Conservation (phyloP, 2,888 invertebrate species). For the Zelleria hepariella region DNA sequence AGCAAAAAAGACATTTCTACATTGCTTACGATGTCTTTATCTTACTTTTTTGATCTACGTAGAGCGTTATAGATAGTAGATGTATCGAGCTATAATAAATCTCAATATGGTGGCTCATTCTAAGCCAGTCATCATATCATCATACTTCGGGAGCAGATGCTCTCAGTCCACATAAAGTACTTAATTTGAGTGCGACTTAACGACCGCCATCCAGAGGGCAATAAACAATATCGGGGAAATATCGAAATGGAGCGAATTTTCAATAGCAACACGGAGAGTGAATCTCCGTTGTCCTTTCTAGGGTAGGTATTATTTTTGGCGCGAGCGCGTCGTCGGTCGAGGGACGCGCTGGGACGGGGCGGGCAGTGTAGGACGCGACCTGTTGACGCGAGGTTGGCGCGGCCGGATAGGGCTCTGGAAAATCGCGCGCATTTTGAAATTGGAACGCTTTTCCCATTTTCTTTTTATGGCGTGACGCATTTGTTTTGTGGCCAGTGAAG, state of each 20-base stretch:
- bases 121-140: too few relatives aligned
- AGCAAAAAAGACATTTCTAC: too few relatives aligned
- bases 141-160: not conserved
- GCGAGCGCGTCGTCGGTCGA: constrained; percentile 43
- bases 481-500: not conserved
- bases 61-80: too few relatives aligned
- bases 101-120: too few relatives aligned
- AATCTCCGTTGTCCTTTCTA: constrained; percentile 53
- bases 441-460: constrained; percentile 3
- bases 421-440: constrained; percentile 1
- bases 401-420: constrained; percentile 22
- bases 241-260: constrained; percentile 53
- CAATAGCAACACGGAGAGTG: constrained; percentile 57
- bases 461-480: not conserved
- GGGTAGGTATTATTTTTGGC: constrained; percentile 66
- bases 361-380: constrained; percentile 63
- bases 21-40: too few relatives aligned
- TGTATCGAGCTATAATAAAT: too few relatives aligned
- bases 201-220: constrained; percentile 6
- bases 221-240: constrained; percentile 33
- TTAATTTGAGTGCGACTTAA: not conserved
- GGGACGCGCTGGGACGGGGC: constrained; percentile 26
- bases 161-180: not conserved
- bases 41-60: too few relatives aligned
- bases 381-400: constrained; percentile 65